Evolutionary conservation across 2,888 invertebrate genomes (phyloP).

Genomic region (Brachyopa scutellaris): DNA sequence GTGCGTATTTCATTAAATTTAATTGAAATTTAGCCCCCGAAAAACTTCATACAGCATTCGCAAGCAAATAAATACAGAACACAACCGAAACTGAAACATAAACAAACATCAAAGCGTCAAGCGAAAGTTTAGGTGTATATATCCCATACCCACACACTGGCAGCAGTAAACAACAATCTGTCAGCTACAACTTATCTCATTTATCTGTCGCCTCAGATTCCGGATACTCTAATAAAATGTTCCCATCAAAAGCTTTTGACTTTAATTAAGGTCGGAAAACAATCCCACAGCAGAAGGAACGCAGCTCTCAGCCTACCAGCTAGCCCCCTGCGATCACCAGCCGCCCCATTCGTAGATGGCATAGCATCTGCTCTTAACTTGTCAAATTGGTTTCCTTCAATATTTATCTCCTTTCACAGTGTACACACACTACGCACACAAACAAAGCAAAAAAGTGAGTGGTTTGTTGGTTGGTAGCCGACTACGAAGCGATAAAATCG

Average conservation of each 20-base stretch:
- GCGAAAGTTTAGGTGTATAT: constrained; percentile 42
- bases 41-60: constrained; percentile 19
- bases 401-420: constrained; percentile 36
- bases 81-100: constrained; percentile 46
- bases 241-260: constrained; percentile 72
- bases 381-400: constrained; percentile 55
- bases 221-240: constrained; percentile 71
- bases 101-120: constrained; percentile 69
- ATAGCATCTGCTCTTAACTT: constrained; percentile 24
- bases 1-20: constrained; percentile 69
- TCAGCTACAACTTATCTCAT: constrained; percentile 71
- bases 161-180: constrained; percentile 69
- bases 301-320: neutral
- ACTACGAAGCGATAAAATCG: constrained; percentile 60
- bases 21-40: constrained; percentile 71
- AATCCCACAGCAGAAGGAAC: constrained; percentile 35
- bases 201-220: constrained; percentile 72
- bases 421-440: no score
- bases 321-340: neutral
- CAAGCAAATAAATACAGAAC: constrained; percentile 32
- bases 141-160: neutral
- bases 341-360: neutral
- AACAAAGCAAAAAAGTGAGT: no score
- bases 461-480: neutral
- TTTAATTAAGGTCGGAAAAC: constrained; percentile 71